A percentile compares a stretch with the other conserved stretches of the same genome.
These are phyloP conservation scores for Melitaea athalia DNA, from an alignment of 2,888 invertebrate genomes.

Conservation along the genomic window DNA sequence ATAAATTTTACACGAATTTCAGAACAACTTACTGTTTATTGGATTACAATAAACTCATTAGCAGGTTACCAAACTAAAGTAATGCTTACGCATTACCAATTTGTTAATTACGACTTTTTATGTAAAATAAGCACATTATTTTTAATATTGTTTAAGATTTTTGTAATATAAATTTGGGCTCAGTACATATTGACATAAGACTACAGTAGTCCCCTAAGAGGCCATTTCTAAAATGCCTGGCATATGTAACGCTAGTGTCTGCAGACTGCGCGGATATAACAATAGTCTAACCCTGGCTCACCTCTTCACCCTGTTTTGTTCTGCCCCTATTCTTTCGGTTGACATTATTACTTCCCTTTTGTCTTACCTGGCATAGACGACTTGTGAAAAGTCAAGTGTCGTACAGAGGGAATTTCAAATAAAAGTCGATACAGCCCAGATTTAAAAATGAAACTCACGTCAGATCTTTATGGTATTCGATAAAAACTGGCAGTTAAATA, in stretches of 20 bases:
- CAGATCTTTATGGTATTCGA: constrained; percentile 41
- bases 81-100: constrained; percentile 10
- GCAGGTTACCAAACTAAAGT: background rate
- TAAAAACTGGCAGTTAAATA: constrained; percentile 56
- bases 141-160: background rate
- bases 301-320: constrained; percentile 75
- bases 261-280: constrained; percentile 38
- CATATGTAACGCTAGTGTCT: constrained; percentile 24
- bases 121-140: background rate
- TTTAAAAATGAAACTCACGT: constrained; percentile 41
- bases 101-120: background rate
- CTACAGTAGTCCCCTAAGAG: background rate
- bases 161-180: background rate
- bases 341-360: constrained; percentile 66
- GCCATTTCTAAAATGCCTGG: constrained; percentile 8
- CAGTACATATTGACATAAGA: background rate
- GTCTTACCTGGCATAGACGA: constrained; percentile 51
- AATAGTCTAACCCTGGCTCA: constrained; percentile 50
- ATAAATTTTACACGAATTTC: constrained; percentile 21
- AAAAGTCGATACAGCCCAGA: constrained; percentile 40
- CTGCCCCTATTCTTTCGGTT: constrained; percentile 66
- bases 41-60: constrained; percentile 20
- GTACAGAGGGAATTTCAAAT: constrained; percentile 41
- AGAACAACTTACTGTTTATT: constrained; percentile 20
- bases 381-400: constrained; percentile 57